Evolutionary conservation across 2,113 vertebrate species (phyloP).

Genomic region (Rhinoderma darwinii): DNA sequence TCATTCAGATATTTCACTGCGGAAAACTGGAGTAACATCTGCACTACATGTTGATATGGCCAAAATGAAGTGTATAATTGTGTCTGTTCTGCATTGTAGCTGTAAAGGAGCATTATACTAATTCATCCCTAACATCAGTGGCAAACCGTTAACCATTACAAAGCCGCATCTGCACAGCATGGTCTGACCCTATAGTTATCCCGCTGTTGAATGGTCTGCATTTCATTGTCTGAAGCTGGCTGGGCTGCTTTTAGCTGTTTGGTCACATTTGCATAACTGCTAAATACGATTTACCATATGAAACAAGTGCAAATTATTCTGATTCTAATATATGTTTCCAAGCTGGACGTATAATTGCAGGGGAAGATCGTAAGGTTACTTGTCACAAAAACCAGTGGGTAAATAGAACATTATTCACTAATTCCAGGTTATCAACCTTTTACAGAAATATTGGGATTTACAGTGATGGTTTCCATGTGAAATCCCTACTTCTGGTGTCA

Average conservation of each 20-base stretch:
- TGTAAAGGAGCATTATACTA: not conserved
- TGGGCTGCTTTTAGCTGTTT: slow-evolving; percentile 41
- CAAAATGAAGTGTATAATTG: slow-evolving; percentile 59
- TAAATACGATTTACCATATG: slow-evolving; percentile 49
- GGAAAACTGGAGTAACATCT: slow-evolving; percentile 77
- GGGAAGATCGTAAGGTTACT: slow-evolving; percentile 42
- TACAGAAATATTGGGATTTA: slow-evolving; percentile 47
- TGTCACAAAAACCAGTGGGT: slow-evolving; percentile 44
- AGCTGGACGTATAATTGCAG: slow-evolving; percentile 52
- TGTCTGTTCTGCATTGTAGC: not conserved
- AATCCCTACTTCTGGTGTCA: not conserved
- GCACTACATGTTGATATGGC: slow-evolving; percentile 72
- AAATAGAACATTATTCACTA: slow-evolving; percentile 42
- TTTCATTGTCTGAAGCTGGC: slow-evolving; percentile 19
- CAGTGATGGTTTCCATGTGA: slow-evolving; percentile 16
- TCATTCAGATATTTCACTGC: slow-evolving; percentile 81
- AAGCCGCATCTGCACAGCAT: slow-evolving; percentile 38
- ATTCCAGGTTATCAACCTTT: slow-evolving; percentile 45
- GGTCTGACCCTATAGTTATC: slow-evolving; percentile 9
- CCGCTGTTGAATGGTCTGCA: slow-evolving; percentile 10
- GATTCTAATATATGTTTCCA: slow-evolving; percentile 51
- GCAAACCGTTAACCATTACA: not conserved
- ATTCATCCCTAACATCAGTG: slow-evolving; percentile 3
- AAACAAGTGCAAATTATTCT: slow-evolving; percentile 50
- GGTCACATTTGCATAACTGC: slow-evolving; percentile 40